phyloP scores from a whole-genome alignment of 2,888 invertebrate genomes.

The Dicyrtoma fusca region DNA sequence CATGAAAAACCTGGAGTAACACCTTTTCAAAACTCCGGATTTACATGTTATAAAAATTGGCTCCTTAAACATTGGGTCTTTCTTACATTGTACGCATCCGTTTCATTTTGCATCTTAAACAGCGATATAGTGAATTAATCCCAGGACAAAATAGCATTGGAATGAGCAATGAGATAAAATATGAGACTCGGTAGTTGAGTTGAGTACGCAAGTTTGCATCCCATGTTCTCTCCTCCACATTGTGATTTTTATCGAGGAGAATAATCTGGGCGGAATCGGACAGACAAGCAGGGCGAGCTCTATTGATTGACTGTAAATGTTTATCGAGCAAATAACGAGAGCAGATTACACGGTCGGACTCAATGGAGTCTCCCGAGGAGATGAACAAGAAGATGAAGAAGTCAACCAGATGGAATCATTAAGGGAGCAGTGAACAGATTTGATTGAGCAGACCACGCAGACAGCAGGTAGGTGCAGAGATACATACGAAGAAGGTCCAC shows the following conservation, averaged over 20 bases:
- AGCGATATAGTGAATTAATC: too few relatives aligned
- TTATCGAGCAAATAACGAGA: constrained; percentile 37
- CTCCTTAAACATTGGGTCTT: too few relatives aligned
- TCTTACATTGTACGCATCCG: too few relatives aligned
- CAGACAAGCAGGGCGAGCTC: constrained; percentile 31
- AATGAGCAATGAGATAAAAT: too few relatives aligned
- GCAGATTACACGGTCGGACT: constrained; percentile 30
- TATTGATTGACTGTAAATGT: constrained; percentile 35
- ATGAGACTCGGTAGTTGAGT: too few relatives aligned
- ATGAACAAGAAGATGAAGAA: constrained; percentile 29
- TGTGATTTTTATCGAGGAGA: constrained; percentile 10
- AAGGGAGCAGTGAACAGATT: constrained; percentile 27
- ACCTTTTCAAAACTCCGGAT: too few relatives aligned
- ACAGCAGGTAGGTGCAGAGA: constrained; percentile 24
- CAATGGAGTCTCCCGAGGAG: constrained; percentile 26
- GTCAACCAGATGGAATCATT: constrained; percentile 36
- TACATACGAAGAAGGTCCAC: too few relatives aligned
- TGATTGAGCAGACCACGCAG: constrained; percentile 33
- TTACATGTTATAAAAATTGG: too few relatives aligned
- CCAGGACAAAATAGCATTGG: too few relatives aligned
- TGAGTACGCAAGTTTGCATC: background rate
- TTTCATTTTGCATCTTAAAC: too few relatives aligned
- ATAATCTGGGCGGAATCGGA: constrained; percentile 31
- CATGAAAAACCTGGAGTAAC: too few relatives aligned
- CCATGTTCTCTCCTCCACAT: constrained; percentile 3